These are phyloP conservation scores for Carassius gibelio DNA, from an alignment of 2,113 vertebrate genomes.

Conservation along the genomic window DNA sequence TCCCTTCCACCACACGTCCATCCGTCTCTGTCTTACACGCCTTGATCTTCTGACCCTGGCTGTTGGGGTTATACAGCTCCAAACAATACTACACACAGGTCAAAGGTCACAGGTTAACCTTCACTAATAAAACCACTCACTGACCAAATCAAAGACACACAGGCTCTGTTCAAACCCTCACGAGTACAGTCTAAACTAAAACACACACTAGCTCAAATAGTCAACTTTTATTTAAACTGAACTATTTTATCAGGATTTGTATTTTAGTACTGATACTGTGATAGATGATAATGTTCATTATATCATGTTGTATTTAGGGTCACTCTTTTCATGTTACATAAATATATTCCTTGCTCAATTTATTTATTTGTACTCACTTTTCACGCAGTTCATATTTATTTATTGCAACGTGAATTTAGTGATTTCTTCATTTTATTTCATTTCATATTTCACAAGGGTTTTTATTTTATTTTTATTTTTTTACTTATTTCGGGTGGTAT, in stretches of 20 bases:
- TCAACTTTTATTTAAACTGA: neutral
- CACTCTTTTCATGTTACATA: neutral
- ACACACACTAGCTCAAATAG: neutral
- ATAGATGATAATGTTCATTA: too few relatives aligned
- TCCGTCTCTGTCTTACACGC: conserved; percentile 94
- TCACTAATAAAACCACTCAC: neutral
- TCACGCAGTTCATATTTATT: neutral
- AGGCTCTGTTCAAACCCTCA: neutral
- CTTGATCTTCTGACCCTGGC: conserved; percentile 92
- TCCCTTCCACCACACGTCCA: conserved; percentile 93
- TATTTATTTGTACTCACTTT: neutral
- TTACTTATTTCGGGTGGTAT: too few relatives aligned
- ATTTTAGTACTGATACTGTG: neutral
- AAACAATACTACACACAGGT: conserved; percentile 83
- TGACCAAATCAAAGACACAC: neutral
- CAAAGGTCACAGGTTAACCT: neutral
- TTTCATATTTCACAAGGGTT: neutral
- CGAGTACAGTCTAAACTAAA: neutral
- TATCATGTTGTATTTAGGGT: neutral
- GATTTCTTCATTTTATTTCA: neutral
- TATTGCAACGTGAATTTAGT: neutral
- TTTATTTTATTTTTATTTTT: too few relatives aligned
- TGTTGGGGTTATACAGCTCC: conserved; percentile 89
- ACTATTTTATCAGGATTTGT: neutral
- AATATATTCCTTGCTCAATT: neutral